These are phyloP conservation scores for Fistularia commersonii DNA, from an alignment of 2,797 vertebrate genomes.

Conservation along the genomic window DNA sequence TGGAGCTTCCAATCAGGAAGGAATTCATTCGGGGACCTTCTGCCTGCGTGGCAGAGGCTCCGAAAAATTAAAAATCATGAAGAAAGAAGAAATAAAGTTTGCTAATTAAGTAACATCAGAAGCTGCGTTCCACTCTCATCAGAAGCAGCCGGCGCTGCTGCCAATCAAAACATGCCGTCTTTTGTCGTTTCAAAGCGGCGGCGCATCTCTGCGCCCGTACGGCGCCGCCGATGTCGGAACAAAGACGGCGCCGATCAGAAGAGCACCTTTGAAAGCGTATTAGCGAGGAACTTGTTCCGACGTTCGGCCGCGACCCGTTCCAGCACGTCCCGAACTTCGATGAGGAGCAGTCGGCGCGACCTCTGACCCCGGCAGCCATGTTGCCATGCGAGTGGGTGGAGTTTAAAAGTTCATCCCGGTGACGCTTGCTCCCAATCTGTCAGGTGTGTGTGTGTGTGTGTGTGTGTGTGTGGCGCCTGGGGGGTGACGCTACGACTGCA, in stretches of 20 bases:
- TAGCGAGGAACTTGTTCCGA: conserved; percentile 45
- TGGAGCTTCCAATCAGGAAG: no score
- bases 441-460: conserved; percentile 46
- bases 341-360: no score
- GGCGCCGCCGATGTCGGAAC: conserved; percentile 56
- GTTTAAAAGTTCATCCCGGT: conserved; percentile 73
- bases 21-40: no score
- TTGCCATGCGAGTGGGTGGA: conserved; percentile 40
- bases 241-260: conserved; percentile 54
- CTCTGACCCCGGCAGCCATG: no score
- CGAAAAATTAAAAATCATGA: no score
- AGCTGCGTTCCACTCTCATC: conserved; percentile 20
- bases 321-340: conserved; percentile 31
- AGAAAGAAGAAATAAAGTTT: conserved; percentile 4
- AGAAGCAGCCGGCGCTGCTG: conserved; percentile 33
- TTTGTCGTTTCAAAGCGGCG: conserved; percentile 54
- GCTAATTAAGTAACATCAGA: conserved; percentile 61
- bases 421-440: conserved; percentile 76
- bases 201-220: conserved; percentile 60
- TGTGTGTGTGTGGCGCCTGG: conserved; percentile 37
- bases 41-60: no score
- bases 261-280: conserved; percentile 63
- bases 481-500: conserved; percentile 44
- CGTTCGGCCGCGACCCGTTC: conserved; percentile 47
- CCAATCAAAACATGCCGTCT: conserved; percentile 61